Conservation (phyloP, 2,888 invertebrate genomes). For the Parnassius apollo region DNA sequence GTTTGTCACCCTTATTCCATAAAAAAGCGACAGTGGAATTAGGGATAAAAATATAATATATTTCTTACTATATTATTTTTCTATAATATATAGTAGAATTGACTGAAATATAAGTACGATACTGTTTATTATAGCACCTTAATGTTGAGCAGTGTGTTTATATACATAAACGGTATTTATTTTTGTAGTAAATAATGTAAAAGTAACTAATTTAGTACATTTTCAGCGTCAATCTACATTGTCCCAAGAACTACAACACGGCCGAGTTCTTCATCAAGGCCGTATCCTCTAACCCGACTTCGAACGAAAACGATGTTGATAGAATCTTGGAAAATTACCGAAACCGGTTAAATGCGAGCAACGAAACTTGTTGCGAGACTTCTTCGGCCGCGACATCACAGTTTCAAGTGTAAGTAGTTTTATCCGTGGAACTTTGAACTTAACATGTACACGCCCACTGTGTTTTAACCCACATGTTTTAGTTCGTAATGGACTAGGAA, state of each 20-base stretch:
- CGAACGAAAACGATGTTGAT: conserved; percentile 16
- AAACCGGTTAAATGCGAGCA: conserved; percentile 33
- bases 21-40: no score
- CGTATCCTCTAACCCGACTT: conserved; percentile 44
- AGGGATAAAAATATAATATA: no score
- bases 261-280: conserved; percentile 91
- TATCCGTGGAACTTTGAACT: conserved; percentile 23
- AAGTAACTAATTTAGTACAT: neutral
- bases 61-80: no score
- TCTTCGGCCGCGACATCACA: conserved; percentile 25
- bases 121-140: no score
- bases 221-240: conserved; percentile 82
- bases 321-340: conserved; percentile 44
- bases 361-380: conserved; percentile 32
- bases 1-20: no score
- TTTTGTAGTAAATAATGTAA: neutral
- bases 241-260: conserved; percentile 89
- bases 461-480: conserved; percentile 3
- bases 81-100: no score
- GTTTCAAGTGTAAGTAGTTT: conserved; percentile 43
- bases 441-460: conserved; percentile 23
- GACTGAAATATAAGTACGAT: no score
- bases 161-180: no score
- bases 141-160: no score
- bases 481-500: neutral